Conservation (phyloP, 2,113 vertebrate genomes). For the Chamaetylas fuelleborni region DNA sequence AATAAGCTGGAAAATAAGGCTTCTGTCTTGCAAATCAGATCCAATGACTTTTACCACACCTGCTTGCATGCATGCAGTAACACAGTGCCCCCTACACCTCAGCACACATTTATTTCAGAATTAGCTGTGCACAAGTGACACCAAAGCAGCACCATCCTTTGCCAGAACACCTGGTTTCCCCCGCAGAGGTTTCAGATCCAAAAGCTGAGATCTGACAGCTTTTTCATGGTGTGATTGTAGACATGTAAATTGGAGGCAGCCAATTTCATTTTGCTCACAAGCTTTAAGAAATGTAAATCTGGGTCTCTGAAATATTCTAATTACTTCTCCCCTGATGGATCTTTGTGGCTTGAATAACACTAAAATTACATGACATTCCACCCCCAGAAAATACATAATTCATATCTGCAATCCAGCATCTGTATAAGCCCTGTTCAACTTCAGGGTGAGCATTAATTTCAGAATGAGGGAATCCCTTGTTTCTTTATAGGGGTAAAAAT, state of each 20-base stretch:
- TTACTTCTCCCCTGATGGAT: conserved; percentile 3
- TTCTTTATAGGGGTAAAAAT: conserved; percentile 16
- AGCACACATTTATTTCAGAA: background rate
- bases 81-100: background rate
- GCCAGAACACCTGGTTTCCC: background rate
- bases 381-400: conserved; percentile 65
- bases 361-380: conserved; percentile 49
- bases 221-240: conserved; percentile 24
- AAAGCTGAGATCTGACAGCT: conserved; percentile 19
- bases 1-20: background rate
- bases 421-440: conserved; percentile 13
- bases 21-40: background rate
- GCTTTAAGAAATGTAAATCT: conserved; percentile 56
- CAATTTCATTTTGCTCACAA: conserved; percentile 37
- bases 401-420: conserved; percentile 23
- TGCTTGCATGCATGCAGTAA: background rate
- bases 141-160: background rate
- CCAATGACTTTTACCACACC: background rate
- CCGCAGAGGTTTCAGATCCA: background rate
- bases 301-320: conserved; percentile 49
- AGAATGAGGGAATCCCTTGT: conserved; percentile 60
- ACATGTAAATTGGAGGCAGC: conserved; percentile 31
- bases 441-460: conserved; percentile 28
- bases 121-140: background rate
- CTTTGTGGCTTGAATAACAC: conserved; percentile 40